phyloP scores from a whole-genome alignment of 1,140 invertebrate genomes.

The Pogonomyrmex barbatus region DNA sequence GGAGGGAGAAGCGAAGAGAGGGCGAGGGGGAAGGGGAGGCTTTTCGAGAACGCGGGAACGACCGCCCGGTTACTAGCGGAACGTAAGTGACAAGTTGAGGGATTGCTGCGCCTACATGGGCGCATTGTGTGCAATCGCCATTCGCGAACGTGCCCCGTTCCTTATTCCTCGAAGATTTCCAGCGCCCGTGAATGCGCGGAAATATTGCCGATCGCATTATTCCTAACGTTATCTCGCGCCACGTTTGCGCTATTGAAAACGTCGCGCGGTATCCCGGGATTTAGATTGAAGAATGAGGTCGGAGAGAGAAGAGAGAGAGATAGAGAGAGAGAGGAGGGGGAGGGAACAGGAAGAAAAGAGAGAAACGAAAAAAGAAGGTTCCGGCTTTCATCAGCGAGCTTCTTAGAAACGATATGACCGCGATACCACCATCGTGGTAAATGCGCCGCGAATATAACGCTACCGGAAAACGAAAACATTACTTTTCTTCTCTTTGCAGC shows the following conservation, averaged over 20 bases:
- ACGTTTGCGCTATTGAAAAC: slow-evolving; percentile 43
- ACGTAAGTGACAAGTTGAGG: slow-evolving; percentile 85
- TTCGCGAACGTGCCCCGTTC: slow-evolving; percentile 47
- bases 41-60: slow-evolving; percentile 41
- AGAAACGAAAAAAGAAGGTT: not conserved
- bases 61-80: slow-evolving; percentile 61
- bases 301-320: not conserved
- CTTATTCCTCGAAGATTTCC: slow-evolving; percentile 55
- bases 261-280: slow-evolving; percentile 17
- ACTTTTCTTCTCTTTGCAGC: not conserved
- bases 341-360: not conserved
- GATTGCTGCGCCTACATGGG: slow-evolving; percentile 79
- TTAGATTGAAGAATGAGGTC: slow-evolving; percentile 35
- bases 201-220: slow-evolving; percentile 64
- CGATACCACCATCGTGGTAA: not conserved
- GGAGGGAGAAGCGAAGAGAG: slow-evolving; percentile 15
- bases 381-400: slow-evolving; percentile 26
- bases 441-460: not conserved
- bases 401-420: slow-evolving; percentile 12
- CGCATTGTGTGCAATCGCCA: slow-evolving; percentile 78
- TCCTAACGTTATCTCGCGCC: slow-evolving; percentile 55
- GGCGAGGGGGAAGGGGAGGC: slow-evolving; percentile 41
- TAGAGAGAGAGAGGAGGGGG: not conserved
- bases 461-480: not conserved
- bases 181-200: slow-evolving; percentile 53